Conservation (phyloP, 2,797 vertebrate species). For the Rhabdomys pumilio region DNA sequence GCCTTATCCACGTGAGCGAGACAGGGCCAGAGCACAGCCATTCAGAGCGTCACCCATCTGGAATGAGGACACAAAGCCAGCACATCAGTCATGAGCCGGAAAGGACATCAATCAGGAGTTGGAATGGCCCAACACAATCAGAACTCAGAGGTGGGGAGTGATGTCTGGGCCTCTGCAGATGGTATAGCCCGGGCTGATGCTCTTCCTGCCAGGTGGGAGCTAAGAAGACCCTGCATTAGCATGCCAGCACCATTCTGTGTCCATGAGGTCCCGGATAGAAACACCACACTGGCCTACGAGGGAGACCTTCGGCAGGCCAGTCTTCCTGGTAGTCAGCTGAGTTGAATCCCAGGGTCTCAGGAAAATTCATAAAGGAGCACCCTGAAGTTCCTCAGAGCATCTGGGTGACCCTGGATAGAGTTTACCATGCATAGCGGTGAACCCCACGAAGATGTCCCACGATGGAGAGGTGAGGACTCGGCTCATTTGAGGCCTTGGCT, state of each 20-base stretch:
- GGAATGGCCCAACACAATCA: not conserved
- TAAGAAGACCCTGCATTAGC: not conserved
- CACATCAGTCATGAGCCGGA: not conserved
- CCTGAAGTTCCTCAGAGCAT: not conserved
- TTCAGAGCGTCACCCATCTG: not conserved
- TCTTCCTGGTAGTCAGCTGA: not conserved
- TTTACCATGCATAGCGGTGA: not conserved
- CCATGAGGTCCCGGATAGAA: not conserved
- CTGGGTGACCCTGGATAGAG: not conserved
- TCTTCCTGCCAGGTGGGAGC: not conserved
- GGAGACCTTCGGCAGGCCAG: not conserved
- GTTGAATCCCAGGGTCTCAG: not conserved
- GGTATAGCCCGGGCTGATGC: not conserved
- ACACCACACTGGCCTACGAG: fast-evolving
- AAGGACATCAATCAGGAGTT: not conserved
- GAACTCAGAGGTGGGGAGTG: not conserved
- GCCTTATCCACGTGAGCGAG: no score
- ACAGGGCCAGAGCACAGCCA: not conserved
- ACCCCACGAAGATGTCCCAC: not conserved
- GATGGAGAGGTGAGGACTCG: not conserved
- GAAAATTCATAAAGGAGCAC: not conserved
- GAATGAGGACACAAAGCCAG: not conserved
- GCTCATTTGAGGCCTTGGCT: not conserved
- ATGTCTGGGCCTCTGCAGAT: not conserved
- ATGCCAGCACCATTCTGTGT: not conserved